Evolutionary conservation across 1,140 invertebrate genomes (phyloP), one percentile per base, ranked within the genome.

Genomic region (Ostrea denselamellosa): DNA sequence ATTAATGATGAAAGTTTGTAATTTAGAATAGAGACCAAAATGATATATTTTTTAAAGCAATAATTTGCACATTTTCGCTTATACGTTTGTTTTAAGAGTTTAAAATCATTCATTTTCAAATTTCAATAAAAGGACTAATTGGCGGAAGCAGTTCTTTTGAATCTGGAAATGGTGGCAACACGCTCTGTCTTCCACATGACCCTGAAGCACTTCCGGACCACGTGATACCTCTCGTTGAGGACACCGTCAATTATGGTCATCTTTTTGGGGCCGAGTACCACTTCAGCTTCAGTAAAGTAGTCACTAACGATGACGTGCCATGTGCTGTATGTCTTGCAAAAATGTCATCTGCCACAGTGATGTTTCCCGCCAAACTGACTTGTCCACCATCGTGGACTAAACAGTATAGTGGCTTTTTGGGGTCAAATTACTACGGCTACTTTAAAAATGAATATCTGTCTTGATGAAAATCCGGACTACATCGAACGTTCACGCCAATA

Each of bases 241-340:
- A 0, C 2, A 7, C 19, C 12, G 86, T n/a, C 34, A 44, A 44
- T 44, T 44, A 44, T 44, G 34, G 34, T 7, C 22, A 53, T 52
- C 34, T 86, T 34, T 86, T 19, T 52, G 86, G 86, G 14, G 68
- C n/a, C 4, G 86, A 86, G 34, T 86, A 86, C 28, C 68, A 86
- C 71, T 82, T 52, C n/a, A 54, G 12, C 12, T 82, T 54, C 12
- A 86, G 54, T 28, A 83, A 87, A 8, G 51, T 86, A 10, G 58
- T n/a, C 0, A 9, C n/a, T 65, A 12, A 87, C 19, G 77, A 87
- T 52, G 81, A 87, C 58, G 86, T 83, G 9, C 86, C 86, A 51
- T 87, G 86, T 83, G 77, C 86, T 4, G 77, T 87, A 8, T 87
- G 86, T 83, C 25, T 10, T 8, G 22, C 56, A 5, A 53, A 81